Evolutionary conservation across 92 coral and sea anemone species (phyloP), one percentile per base, ranked within the genome.

Genomic region (Palythoa heliodiscus): DNA sequence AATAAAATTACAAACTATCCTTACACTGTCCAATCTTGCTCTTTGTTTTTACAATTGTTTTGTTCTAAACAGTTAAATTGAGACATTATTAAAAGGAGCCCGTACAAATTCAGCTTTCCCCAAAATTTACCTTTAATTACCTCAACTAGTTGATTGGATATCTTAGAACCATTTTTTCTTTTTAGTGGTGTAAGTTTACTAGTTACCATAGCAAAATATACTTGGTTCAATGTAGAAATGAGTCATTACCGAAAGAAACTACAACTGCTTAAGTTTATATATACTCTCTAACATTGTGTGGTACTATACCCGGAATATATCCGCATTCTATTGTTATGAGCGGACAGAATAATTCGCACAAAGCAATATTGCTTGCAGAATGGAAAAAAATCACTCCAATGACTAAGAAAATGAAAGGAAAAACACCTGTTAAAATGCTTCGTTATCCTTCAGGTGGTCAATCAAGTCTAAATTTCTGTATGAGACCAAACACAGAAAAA

Each of bases 191-290:
- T 37, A 52, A 19, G 54, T 43, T 72, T 72, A 19, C 54, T 35
- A 57, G 70, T 77, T 57, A 70, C 16, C 82, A 77, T 77, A 57
- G 82, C 29, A 57, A 77, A 25, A 16, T 14, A 3, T 29, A 52
- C 15, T 55, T 57, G 35, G 35, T 29, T 29, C 35, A 29, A 29
- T 29, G 35, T 29, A 29, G 35, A 57, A 54, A 35, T 15, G 54
- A 22, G 23, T 23, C 50, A 6, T 77, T 35, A 29, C 20, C 58
- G 22, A 52, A 13, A 17, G 16, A 23, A 29, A 20, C 53, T 22
- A 37, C 23, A 22, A 35, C 66, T 5, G 12, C 3, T 43, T 72
- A 19, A 39, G 54, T 43, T 24, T 48, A 40, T 14, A 58, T 19
- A 1, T 24, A 24, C 14, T 58, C 13, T 53, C 24, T 15, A 24